A percentile compares a stretch with the other conserved stretches of the same genome.
phyloP scores from a whole-genome alignment of 2,797 vertebrate genomes.

The Acanthornis magna region DNA sequence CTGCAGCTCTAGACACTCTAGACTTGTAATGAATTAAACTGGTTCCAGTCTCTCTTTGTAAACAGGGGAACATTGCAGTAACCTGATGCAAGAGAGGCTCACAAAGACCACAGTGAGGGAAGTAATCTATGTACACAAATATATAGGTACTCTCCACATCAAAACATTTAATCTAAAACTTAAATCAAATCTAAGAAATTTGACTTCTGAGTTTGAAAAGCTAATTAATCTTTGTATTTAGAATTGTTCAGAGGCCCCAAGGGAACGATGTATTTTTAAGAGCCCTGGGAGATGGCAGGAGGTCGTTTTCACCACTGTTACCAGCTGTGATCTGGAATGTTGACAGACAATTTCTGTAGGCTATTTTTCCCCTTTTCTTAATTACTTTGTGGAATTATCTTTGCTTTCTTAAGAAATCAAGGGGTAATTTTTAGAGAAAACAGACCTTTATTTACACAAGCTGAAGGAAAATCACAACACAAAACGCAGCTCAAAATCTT shows the following conservation, averaged over 20 bases:
- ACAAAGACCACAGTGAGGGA: background rate
- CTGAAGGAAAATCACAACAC: background rate
- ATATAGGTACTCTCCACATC: background rate
- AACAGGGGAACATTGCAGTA: background rate
- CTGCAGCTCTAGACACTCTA: background rate
- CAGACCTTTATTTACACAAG: background rate
- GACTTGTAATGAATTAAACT: background rate
- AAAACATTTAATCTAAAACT: background rate
- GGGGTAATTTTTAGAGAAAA: background rate
- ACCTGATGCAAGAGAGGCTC: background rate
- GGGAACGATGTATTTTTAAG: background rate
- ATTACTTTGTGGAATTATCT: background rate
- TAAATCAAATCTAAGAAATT: background rate
- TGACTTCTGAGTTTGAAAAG: background rate
- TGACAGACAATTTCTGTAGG: background rate
- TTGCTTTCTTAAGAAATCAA: background rate
- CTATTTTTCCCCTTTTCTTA: background rate
- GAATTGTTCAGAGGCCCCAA: background rate
- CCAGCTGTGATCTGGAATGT: background rate
- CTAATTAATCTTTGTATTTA: constrained; percentile 35
- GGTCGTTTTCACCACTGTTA: background rate
- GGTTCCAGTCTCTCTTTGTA: background rate
- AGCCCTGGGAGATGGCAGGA: background rate
- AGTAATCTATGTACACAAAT: background rate
- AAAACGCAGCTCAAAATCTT: background rate